These are phyloP conservation scores for Himalopsyche anomala DNA, from an alignment of 2,888 invertebrate species.

Conservation along the genomic window DNA sequence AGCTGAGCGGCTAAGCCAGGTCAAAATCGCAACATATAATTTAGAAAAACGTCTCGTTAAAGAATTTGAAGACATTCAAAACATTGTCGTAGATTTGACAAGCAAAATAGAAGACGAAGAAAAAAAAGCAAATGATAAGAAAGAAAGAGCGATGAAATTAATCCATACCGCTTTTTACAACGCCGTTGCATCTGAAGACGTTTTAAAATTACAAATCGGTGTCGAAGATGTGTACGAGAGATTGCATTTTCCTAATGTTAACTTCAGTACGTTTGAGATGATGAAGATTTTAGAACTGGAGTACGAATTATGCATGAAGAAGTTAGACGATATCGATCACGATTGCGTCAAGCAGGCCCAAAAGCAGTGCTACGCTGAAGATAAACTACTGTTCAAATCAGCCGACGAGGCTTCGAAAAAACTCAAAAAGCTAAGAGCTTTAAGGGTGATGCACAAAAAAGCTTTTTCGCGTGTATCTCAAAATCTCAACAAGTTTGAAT, in stretches of 20 bases:
- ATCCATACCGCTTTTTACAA: slow-evolving; percentile 78
- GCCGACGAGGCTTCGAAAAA: slow-evolving; percentile 79
- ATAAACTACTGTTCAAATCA: slow-evolving; percentile 74
- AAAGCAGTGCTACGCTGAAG: slow-evolving; percentile 74
- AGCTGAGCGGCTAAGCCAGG: slow-evolving; percentile 66
- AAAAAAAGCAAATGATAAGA: slow-evolving; percentile 74
- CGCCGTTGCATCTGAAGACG: slow-evolving; percentile 76
- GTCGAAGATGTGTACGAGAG: slow-evolving; percentile 81
- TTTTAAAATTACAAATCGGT: slow-evolving; percentile 77
- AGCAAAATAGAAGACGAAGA: slow-evolving; percentile 72
- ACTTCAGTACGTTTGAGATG: slow-evolving; percentile 76
- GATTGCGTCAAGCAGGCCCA: slow-evolving; percentile 76
- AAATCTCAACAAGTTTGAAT: too few species aligned
- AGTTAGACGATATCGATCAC: slow-evolving; percentile 77
- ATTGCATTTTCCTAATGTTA: slow-evolving; percentile 77
- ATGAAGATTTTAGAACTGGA: slow-evolving; percentile 78
- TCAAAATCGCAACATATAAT: not conserved
- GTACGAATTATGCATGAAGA: slow-evolving; percentile 75
- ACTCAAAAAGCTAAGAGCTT: slow-evolving; percentile 73
- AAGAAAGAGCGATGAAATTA: slow-evolving; percentile 76
- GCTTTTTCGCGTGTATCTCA: not conserved
- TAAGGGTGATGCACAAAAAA: not conserved
- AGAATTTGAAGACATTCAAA: slow-evolving; percentile 65
- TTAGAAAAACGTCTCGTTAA: slow-evolving; percentile 43
- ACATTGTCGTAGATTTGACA: slow-evolving; percentile 70